A percentile compares a stretch with the other conserved stretches of the same genome.
These are phyloP conservation scores for Vidua chalybeata DNA, from an alignment of 2,113 vertebrate species.

Conservation along the genomic window DNA sequence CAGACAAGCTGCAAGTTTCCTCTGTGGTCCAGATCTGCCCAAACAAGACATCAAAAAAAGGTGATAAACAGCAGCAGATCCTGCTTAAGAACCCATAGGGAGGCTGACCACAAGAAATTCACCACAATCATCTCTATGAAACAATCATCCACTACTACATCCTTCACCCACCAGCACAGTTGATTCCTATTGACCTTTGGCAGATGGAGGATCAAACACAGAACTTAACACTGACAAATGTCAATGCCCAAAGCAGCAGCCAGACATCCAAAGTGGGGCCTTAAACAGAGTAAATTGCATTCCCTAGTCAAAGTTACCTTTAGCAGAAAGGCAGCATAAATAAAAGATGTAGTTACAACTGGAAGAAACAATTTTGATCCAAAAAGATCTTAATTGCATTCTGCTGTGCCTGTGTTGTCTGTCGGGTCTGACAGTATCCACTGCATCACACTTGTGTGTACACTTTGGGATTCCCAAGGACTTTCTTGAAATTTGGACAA, in stretches of 20 bases:
- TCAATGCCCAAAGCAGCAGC: not conserved
- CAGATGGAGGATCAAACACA: not conserved
- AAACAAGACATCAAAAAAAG: not conserved
- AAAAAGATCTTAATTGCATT: not conserved
- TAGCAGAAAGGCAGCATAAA: not conserved
- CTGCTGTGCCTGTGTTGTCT: not conserved
- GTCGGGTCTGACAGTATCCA: not conserved
- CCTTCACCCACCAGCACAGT: not conserved
- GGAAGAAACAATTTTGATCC: not conserved
- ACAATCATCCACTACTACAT: not conserved
- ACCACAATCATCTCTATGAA: not conserved
- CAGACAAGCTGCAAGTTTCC: not conserved
- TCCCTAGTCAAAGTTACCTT: not conserved
- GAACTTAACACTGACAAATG: rapidly evolving
- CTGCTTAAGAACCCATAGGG: not conserved
- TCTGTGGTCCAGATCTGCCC: not conserved
- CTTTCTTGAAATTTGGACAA: not conserved
- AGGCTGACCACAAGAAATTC: not conserved
- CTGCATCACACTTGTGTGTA: not conserved
- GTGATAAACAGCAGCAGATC: not conserved
- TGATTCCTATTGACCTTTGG: not conserved
- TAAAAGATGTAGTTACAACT: not conserved
- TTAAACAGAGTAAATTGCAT: not conserved
- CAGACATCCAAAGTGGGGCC: not conserved
- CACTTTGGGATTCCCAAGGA: not conserved